These are phyloP conservation scores for Eonycteris spelaea DNA, from an alignment of 2,113 vertebrate genomes.

Conservation along the genomic window DNA sequence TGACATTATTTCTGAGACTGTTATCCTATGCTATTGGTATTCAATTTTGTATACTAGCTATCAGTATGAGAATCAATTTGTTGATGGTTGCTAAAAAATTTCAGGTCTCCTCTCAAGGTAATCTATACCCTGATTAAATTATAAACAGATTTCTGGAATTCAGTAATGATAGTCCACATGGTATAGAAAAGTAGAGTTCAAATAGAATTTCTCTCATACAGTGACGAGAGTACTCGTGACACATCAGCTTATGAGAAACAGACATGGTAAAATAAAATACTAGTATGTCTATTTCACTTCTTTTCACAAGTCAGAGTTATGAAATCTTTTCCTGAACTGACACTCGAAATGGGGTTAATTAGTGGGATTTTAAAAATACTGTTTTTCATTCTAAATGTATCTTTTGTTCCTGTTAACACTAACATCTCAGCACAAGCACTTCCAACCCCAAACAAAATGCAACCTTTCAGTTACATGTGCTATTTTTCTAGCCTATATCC, in stretches of 20 bases:
- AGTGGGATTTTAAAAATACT: neutral
- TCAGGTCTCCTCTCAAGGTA: constrained; percentile 2
- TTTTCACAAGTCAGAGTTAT: neutral
- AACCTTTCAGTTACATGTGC: neutral
- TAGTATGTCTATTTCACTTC: neutral
- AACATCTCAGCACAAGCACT: neutral
- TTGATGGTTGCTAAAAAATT: constrained; percentile 13
- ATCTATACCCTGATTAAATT: constrained; percentile 35
- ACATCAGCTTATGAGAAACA: constrained; percentile 40
- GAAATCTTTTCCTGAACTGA: neutral
- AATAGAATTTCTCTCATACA: neutral
- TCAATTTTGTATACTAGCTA: neutral
- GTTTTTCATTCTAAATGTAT: neutral
- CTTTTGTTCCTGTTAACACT: neutral
- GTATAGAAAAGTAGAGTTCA: constrained; percentile 39
- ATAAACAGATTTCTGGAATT: constrained; percentile 47
- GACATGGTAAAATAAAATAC: neutral
- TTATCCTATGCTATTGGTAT: neutral
- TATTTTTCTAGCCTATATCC: neutral
- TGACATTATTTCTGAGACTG: neutral
- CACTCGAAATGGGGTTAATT: neutral
- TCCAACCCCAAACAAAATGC: neutral
- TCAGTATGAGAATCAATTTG: neutral
- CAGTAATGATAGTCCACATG: neutral
- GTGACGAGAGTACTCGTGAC: constrained; percentile 21